Evolutionary conservation across 2,113 vertebrate genomes (phyloP), one percentile per base, ranked within the genome.

Genomic region (Pomatostomus ruficeps): DNA sequence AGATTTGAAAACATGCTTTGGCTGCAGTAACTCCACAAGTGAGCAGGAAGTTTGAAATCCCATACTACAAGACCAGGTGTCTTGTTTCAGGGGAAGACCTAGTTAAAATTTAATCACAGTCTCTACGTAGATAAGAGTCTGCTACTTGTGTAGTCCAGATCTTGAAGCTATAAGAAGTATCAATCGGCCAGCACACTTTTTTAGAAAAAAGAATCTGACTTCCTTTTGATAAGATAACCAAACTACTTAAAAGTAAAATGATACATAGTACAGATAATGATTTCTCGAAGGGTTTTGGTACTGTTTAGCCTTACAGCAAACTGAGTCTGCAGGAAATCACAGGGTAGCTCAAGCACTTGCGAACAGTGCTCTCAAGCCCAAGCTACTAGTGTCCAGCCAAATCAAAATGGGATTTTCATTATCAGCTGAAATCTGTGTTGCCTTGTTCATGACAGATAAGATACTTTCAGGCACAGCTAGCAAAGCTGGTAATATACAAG

Each of bases 381-480:
- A 67, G 18, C 31, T 33, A 85, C 25, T 26, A 22, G 16, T 6
- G 67, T 70, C 35, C 49, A 85, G 23, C 13, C 48, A 73, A 83
- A 83, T 28, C 46, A 85, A 38, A 70, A 35, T 1, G 10, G 14
- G 7, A 68, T 57, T 90, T 90, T 79, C 68, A 70, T 22, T 28
- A 88, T n/a, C 17, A 62, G 26, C 1, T 62, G 63, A 68, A 86
- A 85, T 46, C 49, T 35, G 18, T 38, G 9, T 57, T 88, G 62
- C 42, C 65, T 76, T 10, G 4, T 21, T 70, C 22, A 2, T 18
- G 28, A 85, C 42, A 79, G 45, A 75, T 16, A n/a, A 0, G 0
- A 31, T 25, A 61, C 36, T 57, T 81, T 42, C n/a, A 23, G 31
- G 17, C 36, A 29, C 24, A 78, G 35, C 24, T 14, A 35, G 45